Evolutionary conservation across 2,888 invertebrate species (phyloP), one percentile per base, ranked within the genome.

Genomic region (Caenorhabditis wallacei): DNA sequence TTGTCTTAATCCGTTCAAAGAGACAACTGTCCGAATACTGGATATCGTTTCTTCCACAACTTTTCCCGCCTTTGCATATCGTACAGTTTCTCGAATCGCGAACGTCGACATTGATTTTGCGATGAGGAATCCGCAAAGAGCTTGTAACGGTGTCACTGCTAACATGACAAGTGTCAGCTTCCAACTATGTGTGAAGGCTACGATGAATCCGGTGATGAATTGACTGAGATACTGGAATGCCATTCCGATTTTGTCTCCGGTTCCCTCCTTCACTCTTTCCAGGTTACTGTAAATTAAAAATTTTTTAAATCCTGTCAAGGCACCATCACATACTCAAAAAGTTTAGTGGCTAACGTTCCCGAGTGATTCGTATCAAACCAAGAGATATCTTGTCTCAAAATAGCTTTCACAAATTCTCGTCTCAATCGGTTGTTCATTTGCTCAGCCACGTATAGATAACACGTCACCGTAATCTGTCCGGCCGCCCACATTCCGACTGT

Each of bases 351-450:
- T 46, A 94, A 90, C 84, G 93, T 93, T 53, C 93, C 94, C 20
- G 92, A 92, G 79, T 93, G 92, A 85, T 93, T 93, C 22, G 91
- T 92, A 84, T 93, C 93, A 87, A 92, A 93, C 87, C 87, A 88
- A 7, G 86, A 72, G 63, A 89, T 86, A 37, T 87, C 88, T 84
- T 93, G 93, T n/a, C 92, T 85, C 35, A 93, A 85, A 54, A 93
- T 90, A 11, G 92, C 88, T 56, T 89, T 87, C 71, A 94, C 92
- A 82, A 94, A 94, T 46, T 86, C 86, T 48, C 92, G 89, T 26
- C 94, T 90, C 43, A 94, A 92, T 40, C 92, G 88, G 63, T 92
- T 92, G 1, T 93, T 92, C 92, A 94, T 94, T 70, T 93, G 87
- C 82, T 93, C 93, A 1, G 93, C 92, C 3, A 93, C 91, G 22